phyloP scores from a whole-genome alignment of 2,113 vertebrate species.

The Peucedramus taeniatus region DNA sequence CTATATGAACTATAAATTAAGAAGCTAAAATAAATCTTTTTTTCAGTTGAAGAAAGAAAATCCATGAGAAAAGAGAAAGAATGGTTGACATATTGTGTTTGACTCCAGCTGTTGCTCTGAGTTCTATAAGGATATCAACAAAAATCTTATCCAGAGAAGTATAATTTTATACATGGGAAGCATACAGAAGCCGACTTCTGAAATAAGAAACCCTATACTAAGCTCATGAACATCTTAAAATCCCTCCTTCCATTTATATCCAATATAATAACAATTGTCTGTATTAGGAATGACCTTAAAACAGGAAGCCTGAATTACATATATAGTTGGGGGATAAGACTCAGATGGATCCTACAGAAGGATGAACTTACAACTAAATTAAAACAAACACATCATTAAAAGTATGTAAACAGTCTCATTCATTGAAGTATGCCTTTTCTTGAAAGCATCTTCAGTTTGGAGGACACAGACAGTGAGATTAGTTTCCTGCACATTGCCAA shows the following conservation, averaged over 20 bases:
- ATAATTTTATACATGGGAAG: neutral
- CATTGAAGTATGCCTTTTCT: neutral
- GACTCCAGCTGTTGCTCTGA: neutral
- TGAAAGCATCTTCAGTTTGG: neutral
- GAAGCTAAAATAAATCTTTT: neutral
- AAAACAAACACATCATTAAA: slow-evolving; percentile 36
- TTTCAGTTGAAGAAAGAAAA: neutral
- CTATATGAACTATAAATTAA: neutral
- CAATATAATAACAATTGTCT: neutral
- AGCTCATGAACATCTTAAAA: neutral
- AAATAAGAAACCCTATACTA: neutral
- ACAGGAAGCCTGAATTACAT: neutral
- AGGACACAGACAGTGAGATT: neutral
- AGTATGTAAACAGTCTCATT: slow-evolving; percentile 1
- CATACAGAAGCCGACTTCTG: neutral
- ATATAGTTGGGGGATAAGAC: neutral
- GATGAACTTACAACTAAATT: slow-evolving; percentile 17
- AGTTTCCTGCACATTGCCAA: neutral
- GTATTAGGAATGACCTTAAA: neutral
- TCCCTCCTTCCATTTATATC: neutral
- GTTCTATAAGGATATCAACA: neutral
- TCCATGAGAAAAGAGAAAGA: neutral
- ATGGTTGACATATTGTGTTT: neutral
- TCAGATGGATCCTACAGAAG: slow-evolving; percentile 4
- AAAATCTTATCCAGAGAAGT: neutral